A percentile compares a stretch with the other conserved stretches of the same genome.
Conservation (phyloP, 2,888 invertebrate genomes). For the Caenorhabditis sp. region DNA sequence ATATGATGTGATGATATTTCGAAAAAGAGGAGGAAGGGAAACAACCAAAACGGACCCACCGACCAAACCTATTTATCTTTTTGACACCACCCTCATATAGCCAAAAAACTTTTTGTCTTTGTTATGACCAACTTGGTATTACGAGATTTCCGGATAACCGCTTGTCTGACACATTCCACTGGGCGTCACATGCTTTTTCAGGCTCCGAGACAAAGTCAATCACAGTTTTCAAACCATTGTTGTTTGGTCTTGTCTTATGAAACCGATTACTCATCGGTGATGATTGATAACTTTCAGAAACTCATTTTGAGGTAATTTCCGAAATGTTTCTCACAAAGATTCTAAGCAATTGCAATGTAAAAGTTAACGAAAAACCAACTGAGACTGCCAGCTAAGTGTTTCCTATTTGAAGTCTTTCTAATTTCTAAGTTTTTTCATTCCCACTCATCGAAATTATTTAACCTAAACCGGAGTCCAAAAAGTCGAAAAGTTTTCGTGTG, state of each 20-base stretch:
- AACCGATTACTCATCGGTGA: conserved; percentile 30
- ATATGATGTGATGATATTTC: conserved; percentile 58
- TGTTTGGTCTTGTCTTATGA: conserved; percentile 18
- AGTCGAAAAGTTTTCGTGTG: conserved; percentile 29
- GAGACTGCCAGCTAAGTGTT: too few relatives aligned
- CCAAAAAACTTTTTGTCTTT: conserved; percentile 28
- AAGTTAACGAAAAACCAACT: too few relatives aligned
- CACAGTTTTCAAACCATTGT: conserved; percentile 28
- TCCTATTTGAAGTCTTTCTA: background rate
- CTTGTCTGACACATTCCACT: conserved; percentile 38
- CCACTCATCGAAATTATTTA: background rate
- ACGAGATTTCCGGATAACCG: conserved; percentile 24
- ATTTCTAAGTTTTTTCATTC: background rate
- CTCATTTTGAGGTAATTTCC: background rate
- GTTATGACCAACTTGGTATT: conserved; percentile 40
- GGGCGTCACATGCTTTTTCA: conserved; percentile 30
- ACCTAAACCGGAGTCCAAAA: background rate
- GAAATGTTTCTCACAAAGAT: background rate
- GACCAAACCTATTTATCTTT: conserved; percentile 43
- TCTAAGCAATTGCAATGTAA: too few relatives aligned
- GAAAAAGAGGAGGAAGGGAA: background rate
- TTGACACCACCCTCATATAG: conserved; percentile 33
- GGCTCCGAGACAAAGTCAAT: conserved; percentile 13
- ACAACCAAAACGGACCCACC: conserved; percentile 1
- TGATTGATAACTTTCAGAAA: conserved; percentile 13